phyloP scores from a whole-genome alignment of 2,888 invertebrate genomes.

The Diplazon laetatorius region DNA sequence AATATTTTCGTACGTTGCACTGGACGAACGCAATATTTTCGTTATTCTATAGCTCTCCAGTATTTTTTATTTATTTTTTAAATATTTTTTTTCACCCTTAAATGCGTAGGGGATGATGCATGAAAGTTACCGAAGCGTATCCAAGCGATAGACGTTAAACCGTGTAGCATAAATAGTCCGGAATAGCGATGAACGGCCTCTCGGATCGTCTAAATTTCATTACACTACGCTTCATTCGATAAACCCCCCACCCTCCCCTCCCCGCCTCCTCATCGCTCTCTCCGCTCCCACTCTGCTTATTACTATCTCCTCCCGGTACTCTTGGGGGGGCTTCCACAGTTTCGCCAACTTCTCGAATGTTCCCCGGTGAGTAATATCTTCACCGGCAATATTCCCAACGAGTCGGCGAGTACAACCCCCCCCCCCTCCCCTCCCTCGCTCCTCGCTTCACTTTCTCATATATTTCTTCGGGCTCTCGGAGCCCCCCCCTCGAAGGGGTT shows the following conservation, averaged over 20 bases:
- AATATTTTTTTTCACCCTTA: neutral
- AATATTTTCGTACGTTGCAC: neutral
- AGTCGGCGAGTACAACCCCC: slow-evolving; percentile 56
- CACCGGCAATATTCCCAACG: slow-evolving; percentile 57
- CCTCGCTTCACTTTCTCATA: neutral
- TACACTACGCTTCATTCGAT: slow-evolving; percentile 61
- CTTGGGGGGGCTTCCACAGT: slow-evolving; percentile 34
- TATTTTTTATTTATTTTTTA: neutral
- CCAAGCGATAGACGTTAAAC: slow-evolving; percentile 9
- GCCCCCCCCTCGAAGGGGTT: neutral
- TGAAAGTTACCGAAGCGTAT: slow-evolving; percentile 30
- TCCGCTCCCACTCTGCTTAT: slow-evolving; percentile 46
- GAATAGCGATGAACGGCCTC: slow-evolving; percentile 54
- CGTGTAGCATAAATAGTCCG: slow-evolving; percentile 3
- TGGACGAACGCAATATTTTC: neutral
- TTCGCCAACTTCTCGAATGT: slow-evolving; percentile 64
- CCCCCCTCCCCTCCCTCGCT: slow-evolving; percentile 17
- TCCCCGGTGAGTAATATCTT: slow-evolving; percentile 63
- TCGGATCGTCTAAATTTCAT: slow-evolving; percentile 61
- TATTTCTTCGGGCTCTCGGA: slow-evolving; percentile 17
- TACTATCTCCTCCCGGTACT: slow-evolving; percentile 45
- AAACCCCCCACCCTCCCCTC: slow-evolving; percentile 17
- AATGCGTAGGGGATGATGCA: slow-evolving; percentile 17
- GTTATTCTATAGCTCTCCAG: neutral
- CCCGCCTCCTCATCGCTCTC: too few species aligned